phyloP scores from a whole-genome alignment of 1,140 invertebrate species.

The Camponotus vicinus region DNA sequence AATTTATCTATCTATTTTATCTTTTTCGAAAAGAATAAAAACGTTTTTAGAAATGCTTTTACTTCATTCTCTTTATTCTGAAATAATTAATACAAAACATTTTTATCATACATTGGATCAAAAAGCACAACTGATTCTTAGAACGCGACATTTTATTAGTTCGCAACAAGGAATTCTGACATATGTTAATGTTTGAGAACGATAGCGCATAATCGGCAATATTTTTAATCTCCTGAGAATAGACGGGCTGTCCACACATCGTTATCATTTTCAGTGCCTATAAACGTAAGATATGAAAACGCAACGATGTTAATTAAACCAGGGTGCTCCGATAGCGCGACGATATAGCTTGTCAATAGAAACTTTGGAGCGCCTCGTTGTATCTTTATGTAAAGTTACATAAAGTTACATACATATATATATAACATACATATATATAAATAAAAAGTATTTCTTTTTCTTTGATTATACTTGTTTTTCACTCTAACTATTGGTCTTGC shows the following conservation, averaged over 20 bases:
- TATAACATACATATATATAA: not conserved
- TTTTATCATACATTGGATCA: not conserved
- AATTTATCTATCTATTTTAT: not conserved
- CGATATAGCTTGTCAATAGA: slow-evolving; percentile 31
- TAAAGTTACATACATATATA: too few species aligned
- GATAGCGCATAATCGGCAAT: slow-evolving; percentile 69
- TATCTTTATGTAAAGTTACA: slow-evolving; percentile 33
- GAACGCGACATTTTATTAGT: slow-evolving; percentile 4
- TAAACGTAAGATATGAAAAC: slow-evolving; percentile 61
- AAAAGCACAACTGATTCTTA: slow-evolving; percentile 22
- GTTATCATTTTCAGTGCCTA: slow-evolving; percentile 62
- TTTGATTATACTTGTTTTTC: not conserved
- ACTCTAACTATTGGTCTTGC: not conserved
- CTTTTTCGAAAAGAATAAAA: not conserved
- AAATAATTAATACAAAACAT: not conserved
- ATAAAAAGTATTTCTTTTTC: not conserved
- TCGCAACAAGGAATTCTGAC: not conserved
- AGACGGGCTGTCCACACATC: slow-evolving; percentile 70
- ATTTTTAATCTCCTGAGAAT: slow-evolving; percentile 74
- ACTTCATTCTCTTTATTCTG: not conserved
- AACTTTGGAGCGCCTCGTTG: not conserved
- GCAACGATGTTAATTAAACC: slow-evolving; percentile 66
- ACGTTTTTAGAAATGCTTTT: not conserved
- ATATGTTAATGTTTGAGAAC: slow-evolving; percentile 70
- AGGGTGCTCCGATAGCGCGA: not conserved